Evolutionary conservation across 2,113 vertebrate species (phyloP).

Genomic region (Axis porcinus): DNA sequence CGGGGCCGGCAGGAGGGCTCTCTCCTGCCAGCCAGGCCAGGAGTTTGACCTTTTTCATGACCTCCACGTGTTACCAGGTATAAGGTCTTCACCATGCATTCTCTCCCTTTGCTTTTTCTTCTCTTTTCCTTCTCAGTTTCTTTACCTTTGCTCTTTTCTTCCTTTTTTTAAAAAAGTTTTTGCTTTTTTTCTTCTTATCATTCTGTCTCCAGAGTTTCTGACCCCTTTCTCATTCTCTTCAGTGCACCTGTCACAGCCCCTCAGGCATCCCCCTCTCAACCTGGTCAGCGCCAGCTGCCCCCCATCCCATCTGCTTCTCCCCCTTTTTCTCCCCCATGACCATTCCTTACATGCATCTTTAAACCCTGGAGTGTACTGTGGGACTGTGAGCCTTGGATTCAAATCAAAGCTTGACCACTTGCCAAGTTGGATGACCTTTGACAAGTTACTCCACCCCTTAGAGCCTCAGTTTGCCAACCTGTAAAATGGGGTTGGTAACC

Average conservation of each 20-base stretch:
- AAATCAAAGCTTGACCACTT: background rate
- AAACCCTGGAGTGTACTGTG: background rate
- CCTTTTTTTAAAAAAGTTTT: background rate
- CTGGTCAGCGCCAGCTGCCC: no score
- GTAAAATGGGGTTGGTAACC: background rate
- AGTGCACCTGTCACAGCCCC: background rate
- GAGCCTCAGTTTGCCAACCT: background rate
- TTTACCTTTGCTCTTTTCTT: background rate
- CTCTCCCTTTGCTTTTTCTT: background rate
- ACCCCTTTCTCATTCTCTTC: background rate
- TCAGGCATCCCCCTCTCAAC: background rate
- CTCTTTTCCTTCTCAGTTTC: background rate
- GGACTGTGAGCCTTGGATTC: background rate
- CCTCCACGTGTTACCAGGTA: background rate
- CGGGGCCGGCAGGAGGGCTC: background rate
- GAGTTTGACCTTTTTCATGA: background rate
- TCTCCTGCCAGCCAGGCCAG: background rate
- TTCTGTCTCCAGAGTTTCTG: background rate
- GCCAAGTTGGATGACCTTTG: background rate
- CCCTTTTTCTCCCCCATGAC: no score
- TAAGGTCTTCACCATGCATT: background rate
- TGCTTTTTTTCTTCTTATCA: background rate
- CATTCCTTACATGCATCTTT: no score
- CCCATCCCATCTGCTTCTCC: background rate
- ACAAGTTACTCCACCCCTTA: background rate